Evolutionary conservation across 1,140 invertebrate species (phyloP), one percentile per base, ranked within the genome.

Genomic region (Leucophenga varia): DNA sequence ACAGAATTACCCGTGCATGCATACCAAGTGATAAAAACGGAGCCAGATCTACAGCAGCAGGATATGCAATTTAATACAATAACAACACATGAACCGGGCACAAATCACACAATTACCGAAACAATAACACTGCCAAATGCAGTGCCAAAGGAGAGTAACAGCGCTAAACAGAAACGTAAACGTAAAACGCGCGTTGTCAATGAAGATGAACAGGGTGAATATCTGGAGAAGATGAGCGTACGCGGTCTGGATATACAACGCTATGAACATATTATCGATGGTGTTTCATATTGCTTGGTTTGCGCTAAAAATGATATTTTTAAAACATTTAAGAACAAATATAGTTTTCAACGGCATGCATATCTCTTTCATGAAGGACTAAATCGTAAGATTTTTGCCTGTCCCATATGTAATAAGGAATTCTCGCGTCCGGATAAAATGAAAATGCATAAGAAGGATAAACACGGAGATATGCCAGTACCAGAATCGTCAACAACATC

Each of bases 291-390:
- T 59, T 94, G 91, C 75, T 88, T 89, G 35, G 91, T 93, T 57
- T 94, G 91, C 71, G 90, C 90, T 32, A 92, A 93, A 65, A 83
- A 89, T 35, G 89, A 91, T 60, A 87, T 94, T 38, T 86, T 89
- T 54, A 93, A 93, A 75, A 93, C 90, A 20, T 94, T 94, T 76
- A 94, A 94, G 77, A 93, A 93, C 72, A 93, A 93, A 73, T 94
- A 94, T 80, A 91, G 89, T 79, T 94, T 94, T 79, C 91, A 94
- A 75, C 81, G 91, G 59, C 91, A 94, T 76, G 91, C 91, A 17
- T 94, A 93, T 77, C 81, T 94, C 28, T 94, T 93, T 64, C 91
- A 94, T 75, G 91, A 93, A 72, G 91, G 91, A 7, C 88, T 91
- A 52, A 90, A 92, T 72, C 78, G 90, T 41, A 94, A 94, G 77